These are phyloP conservation scores for Heteromormyrus szaboi DNA, from an alignment of 2,797 vertebrate genomes.

Conservation along the genomic window DNA sequence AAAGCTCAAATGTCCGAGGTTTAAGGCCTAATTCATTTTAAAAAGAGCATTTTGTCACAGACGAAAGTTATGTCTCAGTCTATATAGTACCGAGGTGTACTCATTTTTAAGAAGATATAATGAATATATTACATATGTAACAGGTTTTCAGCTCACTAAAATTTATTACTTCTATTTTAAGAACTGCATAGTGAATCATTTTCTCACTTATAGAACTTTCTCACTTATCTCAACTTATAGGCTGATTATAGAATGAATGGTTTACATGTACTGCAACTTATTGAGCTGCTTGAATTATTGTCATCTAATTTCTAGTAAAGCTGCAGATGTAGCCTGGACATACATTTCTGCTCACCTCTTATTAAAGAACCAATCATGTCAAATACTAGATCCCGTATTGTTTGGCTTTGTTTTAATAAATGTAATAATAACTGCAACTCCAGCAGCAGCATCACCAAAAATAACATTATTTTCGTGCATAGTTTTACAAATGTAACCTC, in stretches of 20 bases:
- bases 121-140: constrained; percentile 78
- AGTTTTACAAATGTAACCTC: not conserved
- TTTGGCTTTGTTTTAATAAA: not conserved
- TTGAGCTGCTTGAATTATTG: not conserved
- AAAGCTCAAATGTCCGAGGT: not conserved
- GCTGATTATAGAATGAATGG: not conserved
- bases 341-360: not conserved
- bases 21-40: not conserved
- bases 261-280: not conserved
- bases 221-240: too few relatives aligned
- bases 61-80: not conserved
- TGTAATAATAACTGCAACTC: not conserved
- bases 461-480: not conserved
- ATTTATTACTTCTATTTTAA: constrained; percentile 68
- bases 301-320: not conserved
- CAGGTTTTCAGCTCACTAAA: constrained; percentile 56
- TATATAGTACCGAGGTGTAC: not conserved
- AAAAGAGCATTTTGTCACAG: not conserved
- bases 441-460: not conserved
- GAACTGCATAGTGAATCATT: constrained; percentile 31
- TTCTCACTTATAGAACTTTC: not conserved
- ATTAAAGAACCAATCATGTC: not conserved
- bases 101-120: constrained; percentile 62
- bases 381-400: not conserved
- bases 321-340: not conserved